phyloP scores from a whole-genome alignment of 2,888 invertebrate genomes.

The Galerucella nymphaeae region DNA sequence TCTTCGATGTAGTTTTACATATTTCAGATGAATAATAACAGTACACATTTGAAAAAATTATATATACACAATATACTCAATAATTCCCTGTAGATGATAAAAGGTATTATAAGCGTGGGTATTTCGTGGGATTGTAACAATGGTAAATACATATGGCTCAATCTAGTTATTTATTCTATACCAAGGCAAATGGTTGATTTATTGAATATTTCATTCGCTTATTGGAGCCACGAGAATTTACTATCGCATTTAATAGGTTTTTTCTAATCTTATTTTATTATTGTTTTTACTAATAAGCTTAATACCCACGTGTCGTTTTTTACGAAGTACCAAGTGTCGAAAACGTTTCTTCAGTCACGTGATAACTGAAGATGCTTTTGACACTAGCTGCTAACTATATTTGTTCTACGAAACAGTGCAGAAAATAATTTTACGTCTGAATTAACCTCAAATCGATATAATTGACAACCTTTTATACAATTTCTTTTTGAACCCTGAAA shows the following conservation, averaged over 20 bases:
- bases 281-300: background rate
- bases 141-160: conserved; percentile 37
- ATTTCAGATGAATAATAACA: too few relatives aligned
- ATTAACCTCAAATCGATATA: too few relatives aligned
- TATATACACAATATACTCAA: too few relatives aligned
- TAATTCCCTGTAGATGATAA: conserved; percentile 15
- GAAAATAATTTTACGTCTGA: too few relatives aligned
- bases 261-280: background rate
- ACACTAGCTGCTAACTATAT: too few relatives aligned
- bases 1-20: too few relatives aligned
- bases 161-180: conserved; percentile 43
- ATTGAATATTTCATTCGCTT: conserved; percentile 38
- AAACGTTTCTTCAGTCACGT: too few relatives aligned
- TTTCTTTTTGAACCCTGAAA: background rate
- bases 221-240: conserved; percentile 11
- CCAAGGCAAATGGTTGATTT: conserved; percentile 48
- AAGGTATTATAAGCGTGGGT: conserved; percentile 19
- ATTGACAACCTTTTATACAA: background rate
- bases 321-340: too few relatives aligned
- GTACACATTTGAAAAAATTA: too few relatives aligned
- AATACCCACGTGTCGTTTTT: background rate
- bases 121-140: conserved; percentile 29
- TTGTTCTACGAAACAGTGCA: too few relatives aligned
- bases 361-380: too few relatives aligned
- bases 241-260: background rate